phyloP scores from a whole-genome alignment of 2,888 invertebrate genomes.

The Deroplatys truncata region DNA sequence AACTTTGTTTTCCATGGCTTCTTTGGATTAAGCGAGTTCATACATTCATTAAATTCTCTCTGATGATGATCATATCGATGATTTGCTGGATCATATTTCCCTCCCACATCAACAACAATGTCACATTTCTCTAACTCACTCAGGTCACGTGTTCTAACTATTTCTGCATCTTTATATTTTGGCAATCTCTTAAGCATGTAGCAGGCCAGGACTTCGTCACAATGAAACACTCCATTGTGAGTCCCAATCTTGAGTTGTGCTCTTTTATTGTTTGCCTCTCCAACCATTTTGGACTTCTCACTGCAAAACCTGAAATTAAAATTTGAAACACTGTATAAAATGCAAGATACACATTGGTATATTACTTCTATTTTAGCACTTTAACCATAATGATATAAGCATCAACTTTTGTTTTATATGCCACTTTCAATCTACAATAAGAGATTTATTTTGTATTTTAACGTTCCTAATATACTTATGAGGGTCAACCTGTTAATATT shows the following conservation, averaged over 20 bases:
- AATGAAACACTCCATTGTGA: constrained; percentile 83
- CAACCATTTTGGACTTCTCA: not conserved
- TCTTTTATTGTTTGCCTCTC: not conserved
- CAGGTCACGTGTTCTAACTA: constrained; percentile 64
- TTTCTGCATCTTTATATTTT: constrained; percentile 72
- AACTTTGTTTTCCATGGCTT: constrained; percentile 59
- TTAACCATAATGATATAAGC: no score
- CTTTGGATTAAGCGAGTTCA: constrained; percentile 61
- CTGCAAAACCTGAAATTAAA: not conserved
- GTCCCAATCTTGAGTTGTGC: constrained; percentile 58
- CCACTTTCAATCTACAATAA: no score
- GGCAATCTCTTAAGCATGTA: constrained; percentile 81
- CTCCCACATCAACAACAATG: constrained; percentile 94
- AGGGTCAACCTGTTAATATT: no score
- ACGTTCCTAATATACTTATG: no score
- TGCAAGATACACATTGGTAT: no score
- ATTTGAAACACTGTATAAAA: not conserved
- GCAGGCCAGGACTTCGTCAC: constrained; percentile 93
- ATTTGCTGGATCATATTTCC: constrained; percentile 68
- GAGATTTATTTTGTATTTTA: no score
- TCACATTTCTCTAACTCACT: constrained; percentile 72
- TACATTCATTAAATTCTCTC: constrained; percentile 63
- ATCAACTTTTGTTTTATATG: no score
- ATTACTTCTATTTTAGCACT: no score
- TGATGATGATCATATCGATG: constrained; percentile 95